These are phyloP conservation scores for Sarcophaga rosellei DNA, from an alignment of 2,888 invertebrate genomes.

Conservation along the genomic window DNA sequence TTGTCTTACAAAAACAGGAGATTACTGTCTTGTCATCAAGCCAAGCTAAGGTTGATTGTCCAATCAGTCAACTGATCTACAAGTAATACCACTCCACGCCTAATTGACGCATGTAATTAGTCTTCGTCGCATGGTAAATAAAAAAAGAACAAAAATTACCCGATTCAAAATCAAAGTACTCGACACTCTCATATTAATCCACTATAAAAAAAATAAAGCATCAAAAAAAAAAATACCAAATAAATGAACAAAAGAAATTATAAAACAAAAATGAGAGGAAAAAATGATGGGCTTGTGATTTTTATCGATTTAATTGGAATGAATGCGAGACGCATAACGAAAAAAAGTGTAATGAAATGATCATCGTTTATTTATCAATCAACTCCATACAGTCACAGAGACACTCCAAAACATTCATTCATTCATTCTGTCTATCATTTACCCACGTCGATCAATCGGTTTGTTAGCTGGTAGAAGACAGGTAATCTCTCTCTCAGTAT, in stretches of 20 bases:
- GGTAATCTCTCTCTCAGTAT: slow-evolving; percentile 43
- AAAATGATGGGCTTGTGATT: slow-evolving; percentile 56
- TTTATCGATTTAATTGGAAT: slow-evolving; percentile 66
- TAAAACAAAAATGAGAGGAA: neutral
- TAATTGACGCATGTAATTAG: slow-evolving; percentile 69
- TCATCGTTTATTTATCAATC: slow-evolving; percentile 11
- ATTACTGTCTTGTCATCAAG: slow-evolving; percentile 46
- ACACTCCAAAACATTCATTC: slow-evolving; percentile 60
- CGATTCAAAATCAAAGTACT: slow-evolving; percentile 29
- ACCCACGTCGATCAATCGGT: slow-evolving; percentile 49
- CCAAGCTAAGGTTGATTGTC: neutral
- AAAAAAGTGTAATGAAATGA: slow-evolving; percentile 42
- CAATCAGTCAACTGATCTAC: neutral
- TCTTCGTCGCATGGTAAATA: slow-evolving; percentile 67
- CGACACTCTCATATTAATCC: slow-evolving; percentile 64
- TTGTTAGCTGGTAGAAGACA: slow-evolving; percentile 34
- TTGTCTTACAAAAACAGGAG: too few relatives aligned
- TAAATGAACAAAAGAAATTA: too few relatives aligned
- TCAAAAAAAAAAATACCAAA: neutral
- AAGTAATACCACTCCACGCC: slow-evolving; percentile 40
- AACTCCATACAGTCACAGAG: slow-evolving; percentile 25
- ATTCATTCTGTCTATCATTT: slow-evolving; percentile 40
- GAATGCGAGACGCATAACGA: slow-evolving; percentile 44
- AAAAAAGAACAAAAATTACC: slow-evolving; percentile 3
- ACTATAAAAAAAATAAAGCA: slow-evolving; percentile 42